Evolutionary conservation across 2,888 invertebrate genomes (phyloP).

Genomic region (Drosophila paramelanica): DNA sequence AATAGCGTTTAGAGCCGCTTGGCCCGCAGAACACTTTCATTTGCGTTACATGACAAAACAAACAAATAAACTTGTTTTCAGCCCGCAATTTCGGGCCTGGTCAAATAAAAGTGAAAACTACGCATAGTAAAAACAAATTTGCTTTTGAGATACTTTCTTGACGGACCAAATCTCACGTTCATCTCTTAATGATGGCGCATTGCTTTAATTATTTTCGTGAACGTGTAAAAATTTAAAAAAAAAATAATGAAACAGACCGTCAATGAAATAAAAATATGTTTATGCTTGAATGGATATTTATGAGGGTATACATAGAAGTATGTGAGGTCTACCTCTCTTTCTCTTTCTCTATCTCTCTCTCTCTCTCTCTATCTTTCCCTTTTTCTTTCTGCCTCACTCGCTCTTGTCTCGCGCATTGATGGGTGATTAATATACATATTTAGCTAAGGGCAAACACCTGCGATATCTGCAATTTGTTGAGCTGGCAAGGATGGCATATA

Average conservation of each 20-base stretch:
- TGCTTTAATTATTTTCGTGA: conserved; percentile 61
- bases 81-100: conserved; percentile 21
- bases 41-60: conserved; percentile 60
- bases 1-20: conserved; percentile 25
- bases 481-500: conserved; percentile 21
- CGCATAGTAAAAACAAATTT: conserved; percentile 20
- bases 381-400: background rate
- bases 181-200: conserved; percentile 75
- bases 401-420: background rate
- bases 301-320: conserved; percentile 23
- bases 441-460: conserved; percentile 79
- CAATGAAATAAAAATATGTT: conserved; percentile 19
- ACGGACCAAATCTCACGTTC: conserved; percentile 71
- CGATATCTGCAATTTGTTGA: conserved; percentile 81
- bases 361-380: too few relatives aligned
- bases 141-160: conserved; percentile 45
- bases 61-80: conserved; percentile 59
- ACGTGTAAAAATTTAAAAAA: conserved; percentile 60
- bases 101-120: conserved; percentile 75
- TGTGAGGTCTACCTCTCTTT: too few relatives aligned
- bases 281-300: conserved; percentile 7
- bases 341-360: too few relatives aligned
- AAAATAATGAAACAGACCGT: background rate
- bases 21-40: conserved; percentile 70
- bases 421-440: conserved; percentile 46